Percentiles rank a stretch among this genome's conserved stretches.
Evolutionary conservation across 2,888 invertebrate species (phyloP).

Genomic region (Masnerella sp.): DNA sequence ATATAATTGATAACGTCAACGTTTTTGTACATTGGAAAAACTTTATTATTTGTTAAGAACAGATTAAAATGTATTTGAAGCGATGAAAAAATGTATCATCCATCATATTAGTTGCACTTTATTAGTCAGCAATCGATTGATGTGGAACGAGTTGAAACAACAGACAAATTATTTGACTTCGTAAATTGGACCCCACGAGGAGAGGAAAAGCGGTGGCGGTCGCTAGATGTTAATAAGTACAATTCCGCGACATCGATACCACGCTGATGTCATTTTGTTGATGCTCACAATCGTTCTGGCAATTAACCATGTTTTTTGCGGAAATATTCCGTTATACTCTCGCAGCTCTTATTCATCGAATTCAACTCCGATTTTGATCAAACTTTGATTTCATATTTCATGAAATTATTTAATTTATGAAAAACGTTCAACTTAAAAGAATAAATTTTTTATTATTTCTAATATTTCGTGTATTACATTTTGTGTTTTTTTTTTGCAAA

Average conservation of each 20-base stretch:
- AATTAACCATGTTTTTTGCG: slow-evolving; percentile 36
- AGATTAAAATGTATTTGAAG: too few species aligned
- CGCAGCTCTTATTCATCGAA: background rate
- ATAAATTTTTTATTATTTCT: too few species aligned
- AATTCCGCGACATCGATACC: slow-evolving; percentile 43
- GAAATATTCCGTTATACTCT: slow-evolving; percentile 25
- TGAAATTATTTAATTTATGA: too few species aligned
- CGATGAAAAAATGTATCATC: background rate
- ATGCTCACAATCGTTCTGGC: slow-evolving; percentile 25
- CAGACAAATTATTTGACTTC: slow-evolving; percentile 49
- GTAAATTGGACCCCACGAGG: slow-evolving; percentile 56
- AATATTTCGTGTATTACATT: too few species aligned
- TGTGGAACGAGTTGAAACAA: slow-evolving; percentile 25
- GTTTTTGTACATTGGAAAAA: too few species aligned
- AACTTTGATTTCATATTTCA: too few species aligned
- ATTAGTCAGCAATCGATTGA: slow-evolving; percentile 18
- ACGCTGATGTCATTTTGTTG: slow-evolving; percentile 40
- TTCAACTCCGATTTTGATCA: too few species aligned
- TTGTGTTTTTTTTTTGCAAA: too few species aligned
- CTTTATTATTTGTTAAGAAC: too few species aligned
- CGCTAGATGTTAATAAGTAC: slow-evolving; percentile 36
- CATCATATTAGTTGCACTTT: background rate
- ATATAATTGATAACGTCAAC: too few species aligned
- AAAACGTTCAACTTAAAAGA: too few species aligned
- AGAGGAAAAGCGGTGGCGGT: slow-evolving; percentile 32